These are phyloP conservation scores for Petrophora chlorosata DNA, from an alignment of 2,888 invertebrate genomes.

Conservation along the genomic window DNA sequence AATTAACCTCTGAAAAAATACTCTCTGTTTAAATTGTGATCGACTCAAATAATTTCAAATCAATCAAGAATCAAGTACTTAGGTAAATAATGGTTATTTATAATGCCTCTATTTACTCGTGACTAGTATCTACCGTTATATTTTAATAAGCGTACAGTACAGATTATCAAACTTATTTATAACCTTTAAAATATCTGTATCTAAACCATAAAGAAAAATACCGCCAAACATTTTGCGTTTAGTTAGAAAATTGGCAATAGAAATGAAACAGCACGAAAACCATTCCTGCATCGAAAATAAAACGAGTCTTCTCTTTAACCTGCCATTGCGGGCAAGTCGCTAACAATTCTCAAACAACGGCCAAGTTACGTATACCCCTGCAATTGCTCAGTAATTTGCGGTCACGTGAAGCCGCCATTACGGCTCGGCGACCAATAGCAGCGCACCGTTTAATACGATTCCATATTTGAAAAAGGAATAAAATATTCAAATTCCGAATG, in stretches of 20 bases:
- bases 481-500: conserved; percentile 56
- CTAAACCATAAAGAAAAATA: too few species aligned
- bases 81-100: too few species aligned
- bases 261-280: background rate
- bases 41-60: too few species aligned
- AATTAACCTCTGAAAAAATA: too few species aligned
- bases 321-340: conserved; percentile 10
- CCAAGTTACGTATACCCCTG: conserved; percentile 55
- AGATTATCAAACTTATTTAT: too few species aligned
- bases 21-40: too few species aligned
- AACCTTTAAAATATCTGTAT: too few species aligned
- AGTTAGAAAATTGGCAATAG: background rate
- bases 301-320: conserved; percentile 11
- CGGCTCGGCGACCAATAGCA: conserved; percentile 67
- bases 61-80: too few species aligned
- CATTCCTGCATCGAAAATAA: conserved; percentile 15
- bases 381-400: conserved; percentile 76
- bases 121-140: too few species aligned
- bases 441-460: conserved; percentile 71
- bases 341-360: conserved; percentile 29
- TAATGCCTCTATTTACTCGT: too few species aligned
- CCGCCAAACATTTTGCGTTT: too few species aligned
- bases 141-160: too few species aligned
- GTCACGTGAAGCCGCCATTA: conserved; percentile 82
- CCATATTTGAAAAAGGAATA: conserved; percentile 69